phyloP scores from a whole-genome alignment of 2,888 invertebrate genomes.

The Mantis religiosa region DNA sequence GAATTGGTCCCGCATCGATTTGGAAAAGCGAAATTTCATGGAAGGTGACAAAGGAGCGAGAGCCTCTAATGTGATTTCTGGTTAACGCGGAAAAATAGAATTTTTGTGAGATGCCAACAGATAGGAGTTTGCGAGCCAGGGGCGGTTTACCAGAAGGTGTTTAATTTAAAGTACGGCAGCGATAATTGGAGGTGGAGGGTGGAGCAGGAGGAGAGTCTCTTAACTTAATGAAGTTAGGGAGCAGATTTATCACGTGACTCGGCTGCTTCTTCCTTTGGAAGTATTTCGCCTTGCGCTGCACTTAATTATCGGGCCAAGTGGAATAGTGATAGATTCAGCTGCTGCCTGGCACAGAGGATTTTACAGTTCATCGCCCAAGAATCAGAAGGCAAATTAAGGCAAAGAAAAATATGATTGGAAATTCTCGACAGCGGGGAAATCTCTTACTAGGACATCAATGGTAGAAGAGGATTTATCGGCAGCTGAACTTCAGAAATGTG shows the following conservation, averaged over 20 bases:
- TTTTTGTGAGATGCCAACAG: not conserved
- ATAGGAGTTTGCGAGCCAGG: not conserved
- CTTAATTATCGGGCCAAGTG: slow-evolving; percentile 9
- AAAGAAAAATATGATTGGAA: not conserved
- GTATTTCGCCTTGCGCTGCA: not conserved
- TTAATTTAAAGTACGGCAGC: slow-evolving; percentile 17
- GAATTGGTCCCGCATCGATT: not conserved
- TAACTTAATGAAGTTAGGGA: slow-evolving; percentile 24
- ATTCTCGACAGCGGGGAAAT: not conserved
- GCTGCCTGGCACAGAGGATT: not conserved
- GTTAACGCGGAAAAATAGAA: slow-evolving; percentile 18
- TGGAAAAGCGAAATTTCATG: not conserved
- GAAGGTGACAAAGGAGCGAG: not conserved
- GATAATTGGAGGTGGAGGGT: slow-evolving; percentile 12
- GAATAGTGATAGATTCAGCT: not conserved
- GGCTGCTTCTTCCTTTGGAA: not conserved
- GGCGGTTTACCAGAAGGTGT: not conserved
- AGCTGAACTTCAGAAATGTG: not conserved
- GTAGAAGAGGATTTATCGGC: not conserved
- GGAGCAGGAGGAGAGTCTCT: slow-evolving; percentile 8
- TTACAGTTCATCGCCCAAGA: not conserved
- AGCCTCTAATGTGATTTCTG: not conserved
- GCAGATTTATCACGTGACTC: slow-evolving; percentile 19
- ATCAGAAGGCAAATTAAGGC: not conserved
- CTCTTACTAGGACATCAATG: not conserved